These are phyloP conservation scores for Cylloceria caligata DNA, from an alignment of 2,888 invertebrate genomes.

Conservation along the genomic window DNA sequence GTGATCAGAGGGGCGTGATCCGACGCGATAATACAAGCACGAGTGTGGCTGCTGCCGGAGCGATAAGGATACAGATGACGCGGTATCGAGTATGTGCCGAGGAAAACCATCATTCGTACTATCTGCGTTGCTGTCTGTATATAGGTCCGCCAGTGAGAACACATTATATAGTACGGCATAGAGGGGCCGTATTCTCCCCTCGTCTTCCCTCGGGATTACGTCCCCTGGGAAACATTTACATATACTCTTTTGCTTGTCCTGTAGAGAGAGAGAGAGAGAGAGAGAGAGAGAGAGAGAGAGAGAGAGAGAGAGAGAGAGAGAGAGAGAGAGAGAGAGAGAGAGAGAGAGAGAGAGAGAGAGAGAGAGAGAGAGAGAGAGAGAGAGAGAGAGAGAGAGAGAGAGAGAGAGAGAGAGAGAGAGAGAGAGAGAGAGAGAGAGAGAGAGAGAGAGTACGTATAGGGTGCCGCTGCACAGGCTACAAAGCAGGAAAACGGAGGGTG, in stretches of 20 bases:
- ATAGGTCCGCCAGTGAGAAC: conserved; percentile 68
- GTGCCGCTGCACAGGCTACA: conserved; percentile 27
- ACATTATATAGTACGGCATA: conserved; percentile 57
- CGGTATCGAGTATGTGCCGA: conserved; percentile 34
- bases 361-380: no score
- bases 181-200: conserved; percentile 38
- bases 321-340: no score
- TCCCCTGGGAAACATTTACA: conserved; percentile 79
- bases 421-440: no score
- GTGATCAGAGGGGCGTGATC: conserved; percentile 38
- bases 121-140: conserved; percentile 17
- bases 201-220: conserved; percentile 75
- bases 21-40: conserved; percentile 34
- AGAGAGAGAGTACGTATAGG: conserved; percentile 17
- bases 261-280: no score
- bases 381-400: no score
- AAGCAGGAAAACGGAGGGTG: conserved; percentile 35
- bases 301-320: no score
- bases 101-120: conserved; percentile 48
- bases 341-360: no score
- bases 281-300: no score
- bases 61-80: conserved; percentile 58
- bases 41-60: conserved; percentile 45
- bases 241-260: conserved; percentile 72
- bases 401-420: no score